Base-by-base conservation (phyloP, 1,140 invertebrate species). In the Drosophila sp. region DNA sequence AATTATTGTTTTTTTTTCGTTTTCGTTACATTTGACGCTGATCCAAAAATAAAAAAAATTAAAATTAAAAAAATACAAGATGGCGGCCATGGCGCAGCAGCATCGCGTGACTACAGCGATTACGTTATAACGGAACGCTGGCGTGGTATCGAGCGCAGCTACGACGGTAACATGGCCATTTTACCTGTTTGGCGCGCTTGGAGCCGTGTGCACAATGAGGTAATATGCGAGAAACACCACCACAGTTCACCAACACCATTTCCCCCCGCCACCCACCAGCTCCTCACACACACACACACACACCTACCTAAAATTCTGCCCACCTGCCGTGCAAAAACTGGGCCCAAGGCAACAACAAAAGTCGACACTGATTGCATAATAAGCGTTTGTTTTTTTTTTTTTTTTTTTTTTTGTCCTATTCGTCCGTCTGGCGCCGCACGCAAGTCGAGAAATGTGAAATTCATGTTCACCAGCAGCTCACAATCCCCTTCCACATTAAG, bases 91-190 rank as follows among this genome's bases (percentile, higher is more conserved):
- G 63, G 75, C 45, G 45, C 51, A 43, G 64, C 89, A 83, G 79
- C 77, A 90, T 91, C 80, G 90, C 90, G 90, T 91, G 90, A 90
- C 90, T 91, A 90, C 90, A 83, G 76, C 80, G 82, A 91, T 91
- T 91, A 91, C 83, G 89, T 91, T 91, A 89, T 91, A 90, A 91
- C 90, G 77, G 90, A 91, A 89, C 83, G 89, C 86, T 91, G 89
- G 90, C 86, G 82, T 64, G 90, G 90, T 74, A 90, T 91, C 70
- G 90, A 91, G 67, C 90, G 90, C 64, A 86, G 86, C 90, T 91
- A 91, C 76, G 90, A 91, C 64, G 86, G 90, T 74, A 89, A 91
- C 76, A 91, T 91, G 90, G 80, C 89, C 72, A 91, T 91, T 90
- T 86, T 91, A 76, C 89, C 89, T 66, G 86, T 91, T 80, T 91